Base-by-base conservation (phyloP, 1,140 invertebrate species). In the Drosophila mauritiana region DNA sequence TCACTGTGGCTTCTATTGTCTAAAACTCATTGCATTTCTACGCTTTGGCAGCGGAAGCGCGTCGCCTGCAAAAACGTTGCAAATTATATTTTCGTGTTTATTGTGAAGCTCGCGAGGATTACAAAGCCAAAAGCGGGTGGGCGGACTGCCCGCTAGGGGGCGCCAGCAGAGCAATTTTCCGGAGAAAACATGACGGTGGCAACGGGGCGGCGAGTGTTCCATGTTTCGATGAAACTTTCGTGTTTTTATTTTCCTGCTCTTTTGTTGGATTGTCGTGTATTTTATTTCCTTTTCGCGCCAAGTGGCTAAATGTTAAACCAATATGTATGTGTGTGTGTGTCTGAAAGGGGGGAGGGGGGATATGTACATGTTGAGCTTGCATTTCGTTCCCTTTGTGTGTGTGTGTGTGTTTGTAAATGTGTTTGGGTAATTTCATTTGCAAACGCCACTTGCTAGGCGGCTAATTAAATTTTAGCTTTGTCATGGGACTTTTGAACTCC, bases 1-100 rank as follows among this genome's bases (percentile, higher is more conserved):
- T 25, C 22, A 59, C 73, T 69, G 73, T 77, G 20, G 10, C 39
- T 3, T 34, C 39, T 53, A 73, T 73, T 73, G 69, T 73, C 69
- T 73, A 73, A 73, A 73, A 73, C 69, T 73, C 69, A 73, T 73
- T 73, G 69, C 69, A 69, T 72, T 58, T 72, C 53, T 64, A 20
- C 31, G 37, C 72, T 52, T 74, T 64, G 42, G 64, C 64, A 53
- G 72, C 59, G 76, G 74, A 74, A 70, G 52, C 59, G 74, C 73
- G 68, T 81, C 58, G 73, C 78, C 62, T 65, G 61, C 67, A 53
- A 73, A 77, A 85, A 88, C 67, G 62, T 79, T 83, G 75, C 83
- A 88, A 88, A 89, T 83, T 89, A 89, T 88, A 88, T 88, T 88
- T 88, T 89, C 80, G 83, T 88, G 83, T 88, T 88, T 88, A 88